Conservation (phyloP, 2,113 vertebrate genomes). For the Antennarius striatus region DNA sequence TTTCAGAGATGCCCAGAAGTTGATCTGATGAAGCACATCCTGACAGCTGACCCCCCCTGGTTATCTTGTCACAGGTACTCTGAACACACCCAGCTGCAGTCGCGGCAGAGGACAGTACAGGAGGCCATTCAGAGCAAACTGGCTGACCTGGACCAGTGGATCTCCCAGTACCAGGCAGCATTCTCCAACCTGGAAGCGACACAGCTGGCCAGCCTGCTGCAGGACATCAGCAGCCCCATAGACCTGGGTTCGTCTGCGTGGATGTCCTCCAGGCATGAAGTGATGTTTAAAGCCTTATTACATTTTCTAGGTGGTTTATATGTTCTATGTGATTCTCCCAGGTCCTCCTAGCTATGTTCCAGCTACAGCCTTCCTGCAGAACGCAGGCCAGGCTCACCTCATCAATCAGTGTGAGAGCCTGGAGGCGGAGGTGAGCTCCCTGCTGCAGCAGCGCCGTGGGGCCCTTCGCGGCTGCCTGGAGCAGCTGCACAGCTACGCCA, state of each 20-base stretch:
- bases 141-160: constrained; percentile 95
- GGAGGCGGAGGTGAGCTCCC: constrained; percentile 88
- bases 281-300: too few relatives aligned
- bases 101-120: constrained; percentile 91
- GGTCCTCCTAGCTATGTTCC: constrained; percentile 98
- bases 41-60: neutral
- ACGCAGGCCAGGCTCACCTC: constrained; percentile 94
- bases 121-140: constrained; percentile 96
- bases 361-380: constrained; percentile 95
- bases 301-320: too few relatives aligned
- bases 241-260: constrained; percentile 84
- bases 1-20: too few relatives aligned
- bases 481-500: constrained; percentile 96
- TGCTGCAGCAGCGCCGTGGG: constrained; percentile 92
- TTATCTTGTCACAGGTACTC: constrained; percentile 83
- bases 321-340: constrained; percentile 40
- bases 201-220: constrained; percentile 93
- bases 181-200: constrained; percentile 94
- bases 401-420: constrained; percentile 96
- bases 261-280: too few relatives aligned
- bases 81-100: constrained; percentile 95
- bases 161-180: constrained; percentile 96
- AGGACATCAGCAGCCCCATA: constrained; percentile 96
- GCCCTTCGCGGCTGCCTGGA: constrained; percentile 91
- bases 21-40: too few relatives aligned